Base-by-base conservation (phyloP, 2,797 vertebrate species). In the Phylloscopus collybita region DNA sequence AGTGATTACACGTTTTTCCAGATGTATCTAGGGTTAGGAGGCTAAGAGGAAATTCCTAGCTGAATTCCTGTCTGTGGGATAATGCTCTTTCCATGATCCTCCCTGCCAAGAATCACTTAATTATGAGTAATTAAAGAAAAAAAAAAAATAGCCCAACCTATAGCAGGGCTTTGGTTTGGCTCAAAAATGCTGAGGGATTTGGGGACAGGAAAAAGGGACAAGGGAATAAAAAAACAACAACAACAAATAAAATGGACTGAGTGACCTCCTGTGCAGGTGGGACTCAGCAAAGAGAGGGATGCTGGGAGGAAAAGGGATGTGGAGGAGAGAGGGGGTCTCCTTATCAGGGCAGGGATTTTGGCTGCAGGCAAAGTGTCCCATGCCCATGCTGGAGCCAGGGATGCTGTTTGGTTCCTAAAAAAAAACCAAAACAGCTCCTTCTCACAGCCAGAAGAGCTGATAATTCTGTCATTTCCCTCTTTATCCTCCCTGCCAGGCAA, bases 91-190 rank as follows among this genome's bases (percentile, higher is more conserved):
- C 94, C 90, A 88, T 53, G 14, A 14, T 38, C 47, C 47, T 78
- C 80, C 54, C 65, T 93, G 94, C 94, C 95, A 94, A 94, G 69
- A 93, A 93, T 91, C 86, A 91, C 87, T 91, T 94, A 91, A 96
- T 95, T 92, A 86, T 38, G 65, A 92, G 82, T 71, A 94, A 95
- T 93, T 94, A 78, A 40, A 40, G 11, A 83, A 73, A 65, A 42
- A 79, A 67, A 65, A 75, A 62, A 62, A 57, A 62, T 6, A 54
- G 50, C 44, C 25, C 51, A 16, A 25, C 42, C 53, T 51, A 36
- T 50, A 59, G 2, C 32, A 9, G 44, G 7, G 47, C 13, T 90
- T 88, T 90, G 69, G 50, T 86, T 96, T 95, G 85, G 69, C 85
- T 92, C 59, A 3, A 50, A 90, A 91, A 57, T 6, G 70, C 65